phyloP scores from a whole-genome alignment of 2,113 vertebrate species.

The Talpa occidentalis region DNA sequence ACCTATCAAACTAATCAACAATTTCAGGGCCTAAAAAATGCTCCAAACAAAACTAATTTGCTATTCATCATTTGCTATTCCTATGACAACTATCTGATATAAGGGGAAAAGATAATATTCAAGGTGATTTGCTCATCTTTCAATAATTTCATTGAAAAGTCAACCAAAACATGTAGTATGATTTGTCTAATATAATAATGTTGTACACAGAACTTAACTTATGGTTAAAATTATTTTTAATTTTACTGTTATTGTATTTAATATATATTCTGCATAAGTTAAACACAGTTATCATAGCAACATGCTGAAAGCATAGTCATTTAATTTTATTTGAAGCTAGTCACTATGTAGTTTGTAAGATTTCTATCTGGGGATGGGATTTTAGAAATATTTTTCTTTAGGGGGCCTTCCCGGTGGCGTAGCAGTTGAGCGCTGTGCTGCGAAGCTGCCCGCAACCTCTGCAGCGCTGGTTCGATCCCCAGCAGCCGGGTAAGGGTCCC shows the following conservation, averaged over 20 bases:
- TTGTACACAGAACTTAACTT: not conserved
- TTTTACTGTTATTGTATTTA: not conserved
- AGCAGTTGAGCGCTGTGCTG: no score
- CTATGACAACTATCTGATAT: not conserved
- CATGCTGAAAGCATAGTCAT: not conserved
- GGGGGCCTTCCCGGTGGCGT: no score
- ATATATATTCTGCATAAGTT: not conserved
- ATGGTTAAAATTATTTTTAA: not conserved
- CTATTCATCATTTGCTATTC: not conserved
- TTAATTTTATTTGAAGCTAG: not conserved
- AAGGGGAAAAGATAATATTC: not conserved
- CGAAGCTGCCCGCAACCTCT: no score
- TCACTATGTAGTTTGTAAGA: not conserved
- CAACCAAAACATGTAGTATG: not conserved
- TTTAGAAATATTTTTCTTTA: slow-evolving; percentile 23
- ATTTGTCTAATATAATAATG: not conserved
- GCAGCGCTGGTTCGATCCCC: no score
- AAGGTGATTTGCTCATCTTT: not conserved
- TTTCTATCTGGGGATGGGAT: not conserved
- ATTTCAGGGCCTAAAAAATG: not conserved
- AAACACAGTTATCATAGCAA: not conserved
- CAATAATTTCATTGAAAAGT: not conserved
- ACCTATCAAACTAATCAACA: not conserved
- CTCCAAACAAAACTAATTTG: not conserved
- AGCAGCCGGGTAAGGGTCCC: no score